Evolutionary conservation across 2,888 invertebrate species (phyloP).

Genomic region (Torymus aiolomorphi): DNA sequence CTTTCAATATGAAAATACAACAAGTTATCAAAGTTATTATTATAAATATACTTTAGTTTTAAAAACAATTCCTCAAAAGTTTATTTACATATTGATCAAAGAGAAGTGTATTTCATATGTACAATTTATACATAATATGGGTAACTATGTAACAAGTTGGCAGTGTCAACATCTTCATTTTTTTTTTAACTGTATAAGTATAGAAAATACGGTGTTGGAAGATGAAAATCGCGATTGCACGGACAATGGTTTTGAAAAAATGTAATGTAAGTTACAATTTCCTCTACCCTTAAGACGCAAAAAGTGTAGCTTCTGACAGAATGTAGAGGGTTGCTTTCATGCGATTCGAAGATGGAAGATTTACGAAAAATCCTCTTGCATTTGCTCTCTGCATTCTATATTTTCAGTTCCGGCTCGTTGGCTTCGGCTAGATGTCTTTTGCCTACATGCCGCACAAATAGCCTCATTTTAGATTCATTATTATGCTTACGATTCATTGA

Average conservation of each 20-base stretch:
- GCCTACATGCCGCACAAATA: conserved; percentile 69
- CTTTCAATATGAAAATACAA: background rate
- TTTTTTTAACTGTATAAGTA: background rate
- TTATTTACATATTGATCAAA: too few relatives aligned
- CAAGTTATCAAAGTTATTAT: too few relatives aligned
- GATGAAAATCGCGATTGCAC: background rate
- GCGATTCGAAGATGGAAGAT: conserved; percentile 48
- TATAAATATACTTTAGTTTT: too few relatives aligned
- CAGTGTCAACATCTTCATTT: too few relatives aligned
- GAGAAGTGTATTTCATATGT: too few relatives aligned
- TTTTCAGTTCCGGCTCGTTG: conserved; percentile 67
- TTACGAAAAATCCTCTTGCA: conserved; percentile 61
- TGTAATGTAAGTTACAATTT: background rate
- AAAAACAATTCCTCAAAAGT: too few relatives aligned
- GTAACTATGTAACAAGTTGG: too few relatives aligned
- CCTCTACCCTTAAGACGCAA: conserved; percentile 40
- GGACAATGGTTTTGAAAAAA: background rate
- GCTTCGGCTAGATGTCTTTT: conserved; percentile 68
- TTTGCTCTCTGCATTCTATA: conserved; percentile 58
- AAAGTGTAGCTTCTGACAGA: conserved; percentile 20
- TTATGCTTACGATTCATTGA: background rate
- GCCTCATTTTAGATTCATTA: conserved; percentile 60
- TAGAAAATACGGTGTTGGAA: background rate
- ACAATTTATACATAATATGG: too few relatives aligned
- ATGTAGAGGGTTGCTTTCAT: conserved; percentile 45